Evolutionary conservation across 2,888 invertebrate genomes (phyloP), one percentile per base, ranked within the genome.

Genomic region (Bellardia bayeri): DNA sequence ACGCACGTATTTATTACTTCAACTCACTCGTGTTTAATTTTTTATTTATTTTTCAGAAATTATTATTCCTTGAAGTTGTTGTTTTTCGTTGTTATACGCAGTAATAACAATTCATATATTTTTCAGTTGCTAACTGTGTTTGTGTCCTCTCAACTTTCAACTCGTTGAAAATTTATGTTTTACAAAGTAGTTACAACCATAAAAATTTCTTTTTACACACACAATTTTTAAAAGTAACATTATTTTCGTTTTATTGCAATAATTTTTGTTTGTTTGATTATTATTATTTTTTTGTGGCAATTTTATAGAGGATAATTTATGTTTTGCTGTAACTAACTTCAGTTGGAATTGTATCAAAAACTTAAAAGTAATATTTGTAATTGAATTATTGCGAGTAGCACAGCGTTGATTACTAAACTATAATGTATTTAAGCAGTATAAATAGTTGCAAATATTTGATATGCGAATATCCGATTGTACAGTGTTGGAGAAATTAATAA

Each of bases 261-360:
- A 37, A 51, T 69, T 33, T 69, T 33, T 51, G 51, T 37, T 33
- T 37, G 16, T 54, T 42, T 16, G 13, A 13, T 13, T 42, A 2
- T 66, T 37, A 51, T 33, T 33, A 8, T 69, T n/a, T 16, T 30
- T 13, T 23, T 23, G 23, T 23, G 23, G 0, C 1, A 33, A 13
- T 30, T 49, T 68, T 68, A 16, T 8, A 5, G 23, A 33, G 14
- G 5, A 13, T 33, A 58, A 66, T 78, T 63, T 58, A 72, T 72
- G 30, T 0, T 79, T 33, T 42, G 40, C 58, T 66, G 13, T 51
- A 74, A 66, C 79, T 51, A 74, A 66, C 79, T 58, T 16, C 40
- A 84, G 58, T 84, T 84, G 84, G 79, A 84, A 66, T 64, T 66
- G 84, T 66, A 84, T 79, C 78, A 84, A 84, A 64, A 71, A 78